These are phyloP conservation scores for Mamestra brassicae DNA, from an alignment of 2,888 invertebrate genomes.

Conservation along the genomic window DNA sequence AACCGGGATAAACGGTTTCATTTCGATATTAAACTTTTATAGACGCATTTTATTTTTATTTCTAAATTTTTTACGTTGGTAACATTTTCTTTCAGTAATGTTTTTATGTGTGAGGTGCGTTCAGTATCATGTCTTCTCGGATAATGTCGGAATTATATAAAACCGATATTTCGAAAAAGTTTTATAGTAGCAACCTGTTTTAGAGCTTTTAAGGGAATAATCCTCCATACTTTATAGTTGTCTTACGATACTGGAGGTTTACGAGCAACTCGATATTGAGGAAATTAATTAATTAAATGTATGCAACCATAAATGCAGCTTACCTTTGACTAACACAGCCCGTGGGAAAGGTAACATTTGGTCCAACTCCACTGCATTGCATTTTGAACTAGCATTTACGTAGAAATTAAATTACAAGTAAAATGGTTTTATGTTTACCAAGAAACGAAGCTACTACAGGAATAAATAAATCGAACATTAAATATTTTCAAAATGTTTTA, in stretches of 20 bases:
- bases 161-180: neutral
- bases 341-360: constrained; percentile 41
- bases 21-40: constrained; percentile 70
- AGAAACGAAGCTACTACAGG: neutral
- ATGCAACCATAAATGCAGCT: constrained; percentile 8
- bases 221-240: neutral
- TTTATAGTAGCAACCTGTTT: neutral
- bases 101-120: constrained; percentile 21
- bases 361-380: constrained; percentile 7
- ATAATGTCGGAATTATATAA: neutral
- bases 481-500: neutral
- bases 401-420: neutral
- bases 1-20: constrained; percentile 79
- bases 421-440: neutral
- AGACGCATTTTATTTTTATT: constrained; percentile 66
- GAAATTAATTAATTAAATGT: constrained; percentile 9
- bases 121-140: neutral
- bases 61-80: constrained; percentile 53
- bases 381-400: neutral
- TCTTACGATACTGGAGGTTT: neutral
- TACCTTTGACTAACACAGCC: neutral
- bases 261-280: neutral
- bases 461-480: neutral
- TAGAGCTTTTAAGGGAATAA: neutral
- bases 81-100: constrained; percentile 24